Evolutionary conservation across 1,140 invertebrate species (phyloP).

Genomic region (Macrotrachela quadricornifera): DNA sequence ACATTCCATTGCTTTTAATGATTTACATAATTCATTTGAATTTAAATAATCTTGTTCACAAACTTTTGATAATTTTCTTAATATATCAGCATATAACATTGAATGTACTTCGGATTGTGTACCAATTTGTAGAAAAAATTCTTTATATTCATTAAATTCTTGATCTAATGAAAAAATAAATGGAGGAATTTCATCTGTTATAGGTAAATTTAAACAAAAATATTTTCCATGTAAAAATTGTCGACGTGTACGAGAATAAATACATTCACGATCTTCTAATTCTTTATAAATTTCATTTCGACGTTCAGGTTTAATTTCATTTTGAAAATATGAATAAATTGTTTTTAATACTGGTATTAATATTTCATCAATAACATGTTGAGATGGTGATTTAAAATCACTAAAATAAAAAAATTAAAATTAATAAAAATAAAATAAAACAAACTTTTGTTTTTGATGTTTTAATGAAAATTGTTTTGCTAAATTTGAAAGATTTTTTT

Average conservation of each 20-base stretch:
- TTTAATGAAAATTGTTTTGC: no score
- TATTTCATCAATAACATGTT: no score
- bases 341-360: no score
- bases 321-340: no score
- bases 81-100: conserved; percentile 3
- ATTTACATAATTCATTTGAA: conserved; percentile 8
- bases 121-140: not conserved
- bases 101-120: not conserved
- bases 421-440: no score
- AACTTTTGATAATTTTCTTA: conserved; percentile 7
- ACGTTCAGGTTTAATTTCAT: not conserved
- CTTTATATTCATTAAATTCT: not conserved
- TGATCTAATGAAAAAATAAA: conserved; percentile 1
- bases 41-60: conserved; percentile 5
- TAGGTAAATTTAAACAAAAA: not conserved
- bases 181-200: conserved; percentile 1
- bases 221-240: not conserved
- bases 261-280: conserved; percentile 2
- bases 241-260: not conserved
- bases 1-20: conserved; percentile 4
- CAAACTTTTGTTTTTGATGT: no score
- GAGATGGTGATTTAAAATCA: no score
- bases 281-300: conserved; percentile 4
- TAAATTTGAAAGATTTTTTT: not conserved
- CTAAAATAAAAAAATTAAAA: no score